phyloP scores from a whole-genome alignment of 2,888 invertebrate species.

The Allolobophora icterica region DNA sequence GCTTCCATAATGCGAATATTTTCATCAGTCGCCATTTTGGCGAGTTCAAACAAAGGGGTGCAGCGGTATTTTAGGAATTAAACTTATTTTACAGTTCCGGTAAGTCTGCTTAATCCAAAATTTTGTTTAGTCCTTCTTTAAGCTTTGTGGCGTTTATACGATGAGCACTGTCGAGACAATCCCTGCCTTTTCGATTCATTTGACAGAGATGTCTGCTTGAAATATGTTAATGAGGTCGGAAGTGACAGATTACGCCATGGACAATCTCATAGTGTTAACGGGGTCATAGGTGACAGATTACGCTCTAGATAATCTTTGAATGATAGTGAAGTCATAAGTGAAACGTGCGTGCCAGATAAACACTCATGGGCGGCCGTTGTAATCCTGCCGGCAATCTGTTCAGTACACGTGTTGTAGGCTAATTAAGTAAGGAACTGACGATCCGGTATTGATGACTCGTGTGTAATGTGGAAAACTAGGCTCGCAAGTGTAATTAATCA shows the following conservation, averaged over 20 bases:
- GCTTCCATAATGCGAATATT: neutral
- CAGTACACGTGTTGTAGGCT: neutral
- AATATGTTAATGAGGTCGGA: neutral
- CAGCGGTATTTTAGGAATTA: neutral
- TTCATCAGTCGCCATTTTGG: conserved; percentile 9
- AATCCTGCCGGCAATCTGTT: neutral
- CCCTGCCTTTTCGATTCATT: neutral
- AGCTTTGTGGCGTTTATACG: neutral
- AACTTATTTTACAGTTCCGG: too few species aligned
- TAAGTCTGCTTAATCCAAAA: too few species aligned
- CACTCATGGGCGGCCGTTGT: neutral
- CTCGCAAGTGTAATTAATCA: too few species aligned
- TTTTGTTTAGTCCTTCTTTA: neutral
- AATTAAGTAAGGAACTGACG: neutral
- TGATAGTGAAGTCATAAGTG: conserved; percentile 8
- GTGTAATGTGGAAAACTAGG: neutral
- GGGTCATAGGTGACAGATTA: neutral
- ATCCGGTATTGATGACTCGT: neutral
- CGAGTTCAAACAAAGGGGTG: neutral
- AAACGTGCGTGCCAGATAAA: neutral
- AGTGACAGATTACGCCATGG: neutral
- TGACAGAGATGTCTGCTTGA: neutral
- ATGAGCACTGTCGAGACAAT: neutral
- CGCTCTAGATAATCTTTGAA: neutral
- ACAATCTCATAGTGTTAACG: neutral